Percentiles rank a stretch among this genome's conserved stretches.
These are phyloP conservation scores for Ophion costatus DNA, from an alignment of 2,888 invertebrate genomes.

Conservation along the genomic window DNA sequence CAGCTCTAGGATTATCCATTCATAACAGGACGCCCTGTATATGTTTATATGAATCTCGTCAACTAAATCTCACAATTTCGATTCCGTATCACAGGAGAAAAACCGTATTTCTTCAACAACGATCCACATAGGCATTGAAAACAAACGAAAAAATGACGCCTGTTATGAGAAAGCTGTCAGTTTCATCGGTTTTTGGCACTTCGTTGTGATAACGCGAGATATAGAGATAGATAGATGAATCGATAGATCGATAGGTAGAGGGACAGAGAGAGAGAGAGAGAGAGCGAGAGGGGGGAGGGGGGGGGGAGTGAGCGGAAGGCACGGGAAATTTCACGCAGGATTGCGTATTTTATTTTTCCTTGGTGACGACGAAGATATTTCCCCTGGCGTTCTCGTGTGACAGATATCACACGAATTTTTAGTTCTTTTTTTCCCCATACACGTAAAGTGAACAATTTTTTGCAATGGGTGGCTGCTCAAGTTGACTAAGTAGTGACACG, in stretches of 20 bases:
- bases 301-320: neutral
- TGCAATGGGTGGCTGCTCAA: conserved; percentile 27
- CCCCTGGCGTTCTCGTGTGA: conserved; percentile 44
- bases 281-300: neutral
- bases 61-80: neutral
- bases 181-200: conserved; percentile 51
- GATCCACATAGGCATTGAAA: conserved; percentile 19
- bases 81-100: neutral
- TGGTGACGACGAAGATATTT: conserved; percentile 44
- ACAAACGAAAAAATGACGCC: conserved; percentile 57
- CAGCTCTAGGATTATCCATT: too few species aligned
- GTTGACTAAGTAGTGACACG: conserved; percentile 51
- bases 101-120: neutral
- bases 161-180: conserved; percentile 61
- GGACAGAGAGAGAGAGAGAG: too few species aligned
- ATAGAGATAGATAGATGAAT: neutral
- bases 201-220: conserved; percentile 3
- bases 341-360: conserved; percentile 58
- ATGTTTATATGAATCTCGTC: neutral
- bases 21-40: neutral
- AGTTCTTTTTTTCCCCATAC: neutral
- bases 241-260: too few species aligned
- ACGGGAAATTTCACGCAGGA: conserved; percentile 22
- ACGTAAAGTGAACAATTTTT: conserved; percentile 10
- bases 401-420: conserved; percentile 39